Base-by-base conservation (phyloP, 2,113 vertebrate genomes). In the Ctenomys sociabilis region DNA sequence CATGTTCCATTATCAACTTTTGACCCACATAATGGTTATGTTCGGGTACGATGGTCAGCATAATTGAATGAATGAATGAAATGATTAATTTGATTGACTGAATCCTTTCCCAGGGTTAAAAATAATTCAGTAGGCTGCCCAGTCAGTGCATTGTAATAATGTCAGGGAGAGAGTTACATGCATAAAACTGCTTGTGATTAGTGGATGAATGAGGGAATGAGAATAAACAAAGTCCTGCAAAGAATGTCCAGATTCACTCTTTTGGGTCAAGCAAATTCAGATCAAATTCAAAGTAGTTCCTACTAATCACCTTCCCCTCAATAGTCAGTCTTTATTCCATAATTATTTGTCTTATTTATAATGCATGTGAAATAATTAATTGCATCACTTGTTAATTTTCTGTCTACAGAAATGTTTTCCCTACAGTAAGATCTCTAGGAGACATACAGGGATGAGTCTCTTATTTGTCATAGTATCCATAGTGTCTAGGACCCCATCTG, bases 81-180 rank as follows among this genome's bases (percentile, higher is more conserved):
- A 63, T 13, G 73, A 26, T 95, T 94, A 17, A 91, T 45, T 77
- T 83, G 28, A 54, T 43, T 77, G 45, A 81, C 57, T 91, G n/a
- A 40, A 85, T 32, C 45, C 73, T 78, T 84, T 45, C 26, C 37
- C n/a, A 64, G n/a, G 28, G 3, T 68, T 85, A 80, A 94, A 94
- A 88, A 73, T 75, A 45, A 86, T 85, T 54, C 85, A n/a, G 37
- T 30, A 85, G 52, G 21, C 59, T 95, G 45, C 17, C 30, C 82
- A 63, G 4, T 84, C 26, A 45, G 35, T 92, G 10, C 37, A 24
- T 90, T 8, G 64, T 49, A 84, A 84, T 66, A 75, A 32, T 61
- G 4, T 13, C 35, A 88, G 52, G 4, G 5, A 93, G 81, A 52
- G 43, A 93, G 37, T 4, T 61, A 72, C 68, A 28, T 32, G 63